Evolutionary conservation across 2,888 invertebrate species (phyloP), one percentile per base, ranked within the genome.

Genomic region (Agrenia bidenticulata): DNA sequence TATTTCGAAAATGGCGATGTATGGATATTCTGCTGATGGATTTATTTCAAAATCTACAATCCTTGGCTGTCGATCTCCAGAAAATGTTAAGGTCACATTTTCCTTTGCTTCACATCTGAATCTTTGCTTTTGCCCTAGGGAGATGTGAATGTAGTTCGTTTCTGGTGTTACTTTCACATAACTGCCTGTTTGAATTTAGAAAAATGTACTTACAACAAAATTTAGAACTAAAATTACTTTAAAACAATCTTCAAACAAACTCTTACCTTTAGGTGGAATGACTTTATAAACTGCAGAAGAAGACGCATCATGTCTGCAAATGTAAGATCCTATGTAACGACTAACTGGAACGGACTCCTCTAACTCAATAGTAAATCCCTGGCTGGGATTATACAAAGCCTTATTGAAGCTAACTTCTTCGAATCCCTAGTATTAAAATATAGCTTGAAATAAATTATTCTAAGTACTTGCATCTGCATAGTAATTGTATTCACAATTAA

Each of bases 21-120:
- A 71, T 7, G 64, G 64, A 53, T 62, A 71, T 26, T 71, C 62
- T 15, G 66, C 56, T 7, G 45, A 45, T 26, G 60, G 51, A 60
- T 69, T 65, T 27, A 62, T 13, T 42, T 64, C 69, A 24, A 37
- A 58, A 7, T 71, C 66, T 4, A 71, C 66, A 32, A 67, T 62
- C 49, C 71, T 51, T n/a, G 71, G 71, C 39, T 71, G 71, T 26
- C 71, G 54, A 24, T 71, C 71, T 19, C 71, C 71, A 15, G 69
- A 61, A 42, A 71, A 69, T 37, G 71, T 71, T 1, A 71, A 55
- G 0, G 71, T 71, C 1, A 71, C 63, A 26, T 71, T 71, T 32
- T 67, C 66, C 21, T 69, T 71, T 11, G 71, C 64, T 54, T 68
- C 69, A 49, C 71, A 71, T 13, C 56, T 66, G 56, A 71, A 71